Base-by-base conservation (phyloP, 1,140 invertebrate species). In the Archivesica marissinica region DNA sequence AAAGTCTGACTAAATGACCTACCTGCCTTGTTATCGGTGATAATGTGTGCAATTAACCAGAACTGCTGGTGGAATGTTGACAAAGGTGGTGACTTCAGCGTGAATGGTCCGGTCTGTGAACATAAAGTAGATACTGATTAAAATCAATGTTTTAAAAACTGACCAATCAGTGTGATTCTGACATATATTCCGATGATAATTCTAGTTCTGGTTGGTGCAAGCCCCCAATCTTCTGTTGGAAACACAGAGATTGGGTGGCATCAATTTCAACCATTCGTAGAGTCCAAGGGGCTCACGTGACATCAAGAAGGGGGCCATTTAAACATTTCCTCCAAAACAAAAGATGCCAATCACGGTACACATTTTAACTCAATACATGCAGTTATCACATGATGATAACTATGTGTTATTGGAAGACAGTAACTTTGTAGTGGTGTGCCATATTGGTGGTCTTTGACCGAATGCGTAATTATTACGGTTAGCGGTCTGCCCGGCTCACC, bases 1-100 rank as follows among this genome's bases (percentile, higher is more conserved):
- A n/a, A n/a, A n/a, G n/a, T n/a, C n/a, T n/a, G n/a, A n/a, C n/a
- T 44, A 44, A 9, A 64, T 6, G 30, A 77, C 91, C 92, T 95
- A 98, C 97, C 97, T 94, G 98, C 97, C 81, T 95, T 96, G 94
- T 97, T 97, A 76, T 96, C 96, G 6, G 97, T 98, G 20, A 96
- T 94, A 88, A 99, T 95, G 93, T 97, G 96, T 41, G 97, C 97
- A 70, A 98, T 97, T 0, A 99, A 94, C 98, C 98, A 99, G 68
- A 99, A 93, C 92, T 99, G 98, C 93, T 99, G 98, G 81, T 97
- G 96, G 89, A 98, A 98, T 0, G 97, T 97, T 7, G 97, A 97
- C 90, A 99, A 94, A 17, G 96, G 93, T 0, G 97, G 97, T 9
- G 97, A 97, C 90, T 96, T 96, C 94, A 99, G 96, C 64, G 96